Evolutionary conservation across 2,888 invertebrate species (phyloP), one percentile per base, ranked within the genome.

Genomic region (Watsonalla binaria): DNA sequence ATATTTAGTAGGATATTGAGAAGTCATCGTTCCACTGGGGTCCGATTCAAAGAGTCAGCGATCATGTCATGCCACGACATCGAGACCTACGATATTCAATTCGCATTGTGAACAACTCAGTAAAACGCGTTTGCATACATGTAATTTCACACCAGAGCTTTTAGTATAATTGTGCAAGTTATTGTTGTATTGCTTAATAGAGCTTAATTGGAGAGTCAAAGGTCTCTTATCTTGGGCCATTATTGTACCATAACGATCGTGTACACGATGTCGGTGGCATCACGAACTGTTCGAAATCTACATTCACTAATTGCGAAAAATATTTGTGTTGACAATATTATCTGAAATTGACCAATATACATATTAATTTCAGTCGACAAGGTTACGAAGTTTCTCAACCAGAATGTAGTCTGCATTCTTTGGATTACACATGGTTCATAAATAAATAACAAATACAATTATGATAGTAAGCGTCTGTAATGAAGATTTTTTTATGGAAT

Each of bases 151-250:
- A 66, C 60, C 54, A 54, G 24, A 61, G 53, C 56, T 55, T 62
- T 58, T 53, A 59, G 57, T 57, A 63, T 62, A 63, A 64, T 74
- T 73, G 76, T 66, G 72, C 69, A 74, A 73, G 68, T 67, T 68
- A 60, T 49, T 66, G 68, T 68, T 69, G 69, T 65, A 61, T 72
- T 66, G 72, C 74, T 70, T 78, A 75, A 78, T 74, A 71, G 72
- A 68, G 68, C 72, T 74, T 74, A 78, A 80, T 80, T 79, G 77
- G 74, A 71, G 76, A 70, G 79, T 73, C 80, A 78, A 74, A 80
- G 78, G 78, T 75, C 73, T 65, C 62, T 65, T 78, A 74, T 72
- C 68, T 67, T 63, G 56, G 55, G 46, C 57, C 68, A 68, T 72
- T 70, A 67, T 59, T 24, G 64, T 61, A 54, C 61, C 56, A 51